Percentiles rank a stretch among this genome's conserved stretches.
Conservation (phyloP, 2,797 vertebrate genomes). For the Cirrhinus mrigala region DNA sequence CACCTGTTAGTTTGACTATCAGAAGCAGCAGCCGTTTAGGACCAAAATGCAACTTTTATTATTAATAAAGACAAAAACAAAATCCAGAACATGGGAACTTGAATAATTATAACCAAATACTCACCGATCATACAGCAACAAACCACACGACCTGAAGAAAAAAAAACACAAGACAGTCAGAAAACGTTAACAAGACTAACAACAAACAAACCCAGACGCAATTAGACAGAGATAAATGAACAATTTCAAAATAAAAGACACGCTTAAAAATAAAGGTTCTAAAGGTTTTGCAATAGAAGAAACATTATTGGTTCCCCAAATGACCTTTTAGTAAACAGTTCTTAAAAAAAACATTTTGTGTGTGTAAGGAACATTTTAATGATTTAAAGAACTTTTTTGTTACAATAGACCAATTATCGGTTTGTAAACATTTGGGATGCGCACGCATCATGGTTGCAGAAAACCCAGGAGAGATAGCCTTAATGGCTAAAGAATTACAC, state of each 20-base stretch:
- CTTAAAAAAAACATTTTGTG: neutral
- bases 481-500: too few relatives aligned
- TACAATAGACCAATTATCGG: too few relatives aligned
- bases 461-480: too few relatives aligned
- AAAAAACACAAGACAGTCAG: neutral
- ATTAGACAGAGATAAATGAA: neutral
- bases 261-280: neutral
- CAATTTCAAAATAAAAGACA: neutral
- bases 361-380: neutral
- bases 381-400: neutral
- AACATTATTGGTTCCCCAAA: neutral
- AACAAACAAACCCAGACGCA: constrained; percentile 1
- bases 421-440: too few relatives aligned
- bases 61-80: neutral
- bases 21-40: neutral
- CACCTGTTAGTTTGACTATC: neutral
- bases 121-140: neutral
- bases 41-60: neutral
- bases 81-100: neutral
- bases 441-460: too few relatives aligned
- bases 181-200: neutral
- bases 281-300: neutral
- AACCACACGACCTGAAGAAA: neutral
- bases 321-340: neutral
- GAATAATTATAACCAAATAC: neutral